phyloP scores from a whole-genome alignment of 37 sponge, comb jelly and placozoan species.

The Axinella damicornis region DNA sequence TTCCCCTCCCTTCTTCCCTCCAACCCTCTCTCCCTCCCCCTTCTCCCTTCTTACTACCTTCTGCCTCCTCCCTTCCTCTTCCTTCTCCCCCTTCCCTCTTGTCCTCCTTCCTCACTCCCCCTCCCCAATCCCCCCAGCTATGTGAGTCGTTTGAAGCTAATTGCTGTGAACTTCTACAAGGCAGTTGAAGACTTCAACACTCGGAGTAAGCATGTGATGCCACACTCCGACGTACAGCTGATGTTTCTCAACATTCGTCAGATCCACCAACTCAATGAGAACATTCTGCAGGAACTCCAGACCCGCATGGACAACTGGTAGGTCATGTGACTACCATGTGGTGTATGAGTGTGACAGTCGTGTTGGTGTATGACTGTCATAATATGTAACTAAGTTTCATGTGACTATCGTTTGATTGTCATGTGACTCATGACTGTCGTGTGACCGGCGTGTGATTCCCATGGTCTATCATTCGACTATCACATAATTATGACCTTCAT shows the following conservation, averaged over 20 bases:
- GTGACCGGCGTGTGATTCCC: constrained; percentile 25
- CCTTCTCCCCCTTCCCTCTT: too few relatives aligned
- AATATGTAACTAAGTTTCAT: background rate
- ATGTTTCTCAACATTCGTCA: constrained; percentile 81
- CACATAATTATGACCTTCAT: too few relatives aligned
- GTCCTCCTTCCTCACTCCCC: too few relatives aligned
- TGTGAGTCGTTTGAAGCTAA: constrained; percentile 50
- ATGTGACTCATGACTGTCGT: too few relatives aligned
- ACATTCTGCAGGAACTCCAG: constrained; percentile 59
- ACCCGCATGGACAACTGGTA: constrained; percentile 74
- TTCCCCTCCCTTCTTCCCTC: too few relatives aligned
- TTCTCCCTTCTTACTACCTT: too few relatives aligned
- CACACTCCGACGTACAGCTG: constrained; percentile 38
- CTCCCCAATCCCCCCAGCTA: constrained; percentile 58
- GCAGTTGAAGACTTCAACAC: constrained; percentile 26
- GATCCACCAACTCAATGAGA: constrained; percentile 70
- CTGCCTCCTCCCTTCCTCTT: too few relatives aligned
- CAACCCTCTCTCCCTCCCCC: too few relatives aligned
- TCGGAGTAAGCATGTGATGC: constrained; percentile 36
- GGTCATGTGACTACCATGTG: background rate
- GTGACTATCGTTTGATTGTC: background rate
- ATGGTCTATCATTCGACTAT: too few relatives aligned
- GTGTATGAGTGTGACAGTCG: too few relatives aligned
- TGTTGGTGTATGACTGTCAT: background rate
- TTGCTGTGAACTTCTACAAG: constrained; percentile 58